Evolutionary conservation across 2,888 invertebrate species (phyloP).

Genomic region (Osedax frankpressi): DNA sequence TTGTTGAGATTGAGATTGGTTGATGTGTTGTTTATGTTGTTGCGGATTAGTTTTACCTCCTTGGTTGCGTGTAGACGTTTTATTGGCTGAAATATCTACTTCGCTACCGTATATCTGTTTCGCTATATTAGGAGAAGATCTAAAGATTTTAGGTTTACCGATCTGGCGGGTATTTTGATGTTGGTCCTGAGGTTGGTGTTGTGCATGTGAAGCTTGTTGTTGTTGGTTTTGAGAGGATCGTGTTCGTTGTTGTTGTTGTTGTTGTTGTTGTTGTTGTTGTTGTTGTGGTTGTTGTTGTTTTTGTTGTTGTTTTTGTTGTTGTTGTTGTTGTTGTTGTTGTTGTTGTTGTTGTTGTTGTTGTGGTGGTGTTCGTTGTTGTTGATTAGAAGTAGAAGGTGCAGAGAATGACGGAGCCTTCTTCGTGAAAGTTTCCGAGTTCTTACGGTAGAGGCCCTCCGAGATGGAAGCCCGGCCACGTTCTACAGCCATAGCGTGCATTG

Average conservation of each 20-base stretch:
- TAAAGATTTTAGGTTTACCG: background rate
- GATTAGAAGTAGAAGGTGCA: too few relatives aligned
- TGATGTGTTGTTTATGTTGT: background rate
- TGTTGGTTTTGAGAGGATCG: background rate
- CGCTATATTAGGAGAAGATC: background rate
- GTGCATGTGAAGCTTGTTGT: background rate
- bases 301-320: background rate
- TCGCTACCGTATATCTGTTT: background rate
- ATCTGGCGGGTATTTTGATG: too few relatives aligned
- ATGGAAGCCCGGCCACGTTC: too few relatives aligned
- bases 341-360: background rate
- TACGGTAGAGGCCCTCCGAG: background rate
- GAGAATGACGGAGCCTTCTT: too few relatives aligned
- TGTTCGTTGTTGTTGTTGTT: background rate
- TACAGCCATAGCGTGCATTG: too few relatives aligned
- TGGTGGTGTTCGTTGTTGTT: background rate
- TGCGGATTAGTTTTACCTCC: too few relatives aligned
- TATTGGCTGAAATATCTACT: background rate
- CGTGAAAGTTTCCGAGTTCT: background rate
- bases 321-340: background rate
- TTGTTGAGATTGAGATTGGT: background rate
- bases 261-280: background rate
- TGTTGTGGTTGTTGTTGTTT: background rate
- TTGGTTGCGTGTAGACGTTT: background rate
- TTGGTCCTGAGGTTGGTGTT: too few relatives aligned